These are phyloP conservation scores for Yponomeuta plumbellus DNA, from an alignment of 2,888 invertebrate genomes.

Conservation along the genomic window DNA sequence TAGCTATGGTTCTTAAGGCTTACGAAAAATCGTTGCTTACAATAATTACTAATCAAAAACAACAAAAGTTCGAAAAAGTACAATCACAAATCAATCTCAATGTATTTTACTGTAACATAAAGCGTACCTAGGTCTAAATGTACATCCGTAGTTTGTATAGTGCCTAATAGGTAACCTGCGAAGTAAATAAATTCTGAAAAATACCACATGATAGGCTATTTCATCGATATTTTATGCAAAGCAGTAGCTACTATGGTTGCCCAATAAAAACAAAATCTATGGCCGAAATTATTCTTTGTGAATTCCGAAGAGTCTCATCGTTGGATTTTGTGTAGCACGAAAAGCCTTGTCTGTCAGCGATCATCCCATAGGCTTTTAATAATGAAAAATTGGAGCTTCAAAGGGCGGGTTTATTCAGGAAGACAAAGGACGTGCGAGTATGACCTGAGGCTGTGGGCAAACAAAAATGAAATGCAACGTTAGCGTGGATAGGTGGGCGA, in stretches of 20 bases:
- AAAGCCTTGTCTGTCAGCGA: slow-evolving; percentile 22
- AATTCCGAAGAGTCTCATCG: neutral
- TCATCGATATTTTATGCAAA: slow-evolving; percentile 46
- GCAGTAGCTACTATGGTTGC: slow-evolving; percentile 5
- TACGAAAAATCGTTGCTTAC: too few species aligned
- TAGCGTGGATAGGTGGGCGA: slow-evolving; percentile 48
- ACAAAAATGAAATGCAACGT: slow-evolving; percentile 69
- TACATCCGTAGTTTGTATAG: too few species aligned
- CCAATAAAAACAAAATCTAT: neutral
- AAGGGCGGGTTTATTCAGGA: slow-evolving; percentile 61
- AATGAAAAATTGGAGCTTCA: slow-evolving; percentile 57
- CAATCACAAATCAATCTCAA: too few species aligned
- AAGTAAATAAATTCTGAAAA: neutral
- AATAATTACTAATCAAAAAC: too few species aligned
- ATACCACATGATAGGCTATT: slow-evolving; percentile 56
- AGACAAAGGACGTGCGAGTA: slow-evolving; percentile 57
- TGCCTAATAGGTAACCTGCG: too few species aligned
- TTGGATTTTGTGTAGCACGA: slow-evolving; percentile 28
- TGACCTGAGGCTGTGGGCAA: slow-evolving; percentile 50
- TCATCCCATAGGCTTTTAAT: slow-evolving; percentile 41
- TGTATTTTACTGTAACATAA: too few species aligned
- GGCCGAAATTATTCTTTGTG: neutral
- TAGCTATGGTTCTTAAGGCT: too few species aligned
- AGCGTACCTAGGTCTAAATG: too few species aligned
- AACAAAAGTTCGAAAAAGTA: too few species aligned